Conservation (phyloP, 1,140 invertebrate species). For the Zaprionus ghesquierei region DNA sequence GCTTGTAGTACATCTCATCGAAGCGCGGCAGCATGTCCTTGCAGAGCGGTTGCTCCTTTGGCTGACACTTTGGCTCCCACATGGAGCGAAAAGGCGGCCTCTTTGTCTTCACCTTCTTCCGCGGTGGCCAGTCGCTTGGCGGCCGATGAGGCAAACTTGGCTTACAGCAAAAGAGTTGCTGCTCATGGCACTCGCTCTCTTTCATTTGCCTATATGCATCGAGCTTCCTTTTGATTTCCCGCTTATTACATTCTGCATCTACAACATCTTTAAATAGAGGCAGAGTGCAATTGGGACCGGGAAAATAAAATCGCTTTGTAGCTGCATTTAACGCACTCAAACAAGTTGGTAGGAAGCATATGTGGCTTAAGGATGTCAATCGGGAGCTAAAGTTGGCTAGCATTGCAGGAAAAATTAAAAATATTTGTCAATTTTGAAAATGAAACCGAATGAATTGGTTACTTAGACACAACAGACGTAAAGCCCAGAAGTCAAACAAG, state of each 20-base stretch:
- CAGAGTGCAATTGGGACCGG: not conserved
- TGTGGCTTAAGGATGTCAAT: not conserved
- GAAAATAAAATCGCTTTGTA: not conserved
- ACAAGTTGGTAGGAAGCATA: not conserved
- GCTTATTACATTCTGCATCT: not conserved
- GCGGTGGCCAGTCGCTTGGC: not conserved
- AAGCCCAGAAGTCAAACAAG: too few species aligned
- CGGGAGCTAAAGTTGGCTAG: not conserved
- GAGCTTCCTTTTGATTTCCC: not conserved
- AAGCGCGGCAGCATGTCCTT: constrained; percentile 42
- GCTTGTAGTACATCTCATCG: constrained; percentile 50
- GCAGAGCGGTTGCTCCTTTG: constrained; percentile 22
- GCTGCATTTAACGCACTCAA: not conserved
- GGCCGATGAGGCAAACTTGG: not conserved
- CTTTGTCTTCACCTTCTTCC: not conserved
- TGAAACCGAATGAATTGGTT: too few species aligned
- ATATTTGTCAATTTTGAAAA: not conserved
- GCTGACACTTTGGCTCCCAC: constrained; percentile 32
- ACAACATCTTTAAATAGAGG: not conserved
- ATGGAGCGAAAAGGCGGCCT: constrained; percentile 37
- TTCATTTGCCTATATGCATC: not conserved
- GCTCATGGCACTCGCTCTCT: not conserved
- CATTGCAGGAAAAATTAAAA: not conserved
- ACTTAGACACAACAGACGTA: too few species aligned
- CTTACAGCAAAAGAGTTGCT: not conserved